Base-by-base conservation (phyloP, 2,113 vertebrate genomes). In the Ceyx melanurus region DNA sequence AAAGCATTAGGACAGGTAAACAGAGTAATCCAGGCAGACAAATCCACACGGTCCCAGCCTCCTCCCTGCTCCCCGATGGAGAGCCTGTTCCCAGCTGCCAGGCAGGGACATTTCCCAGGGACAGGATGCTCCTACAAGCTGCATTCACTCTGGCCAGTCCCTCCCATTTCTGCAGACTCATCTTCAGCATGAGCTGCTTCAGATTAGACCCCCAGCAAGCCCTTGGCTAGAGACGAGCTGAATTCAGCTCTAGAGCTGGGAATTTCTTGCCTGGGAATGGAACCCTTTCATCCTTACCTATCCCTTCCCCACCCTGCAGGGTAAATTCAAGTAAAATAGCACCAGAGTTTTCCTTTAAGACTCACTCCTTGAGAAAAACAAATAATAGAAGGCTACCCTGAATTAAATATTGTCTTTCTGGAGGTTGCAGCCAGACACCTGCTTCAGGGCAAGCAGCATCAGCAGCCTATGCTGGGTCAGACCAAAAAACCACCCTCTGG, bases 1-100 rank as follows among this genome's bases (percentile, higher is more conserved):
- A 95, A 94, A 91, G 56, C 94, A 62, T 94, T 86, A 95, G 92
- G 92, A 93, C 97, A 97, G 94, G 94, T 94, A 97, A 96, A 97
- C 85, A 95, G 77, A 62, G 68, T 26, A 92, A 93, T 37, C 37
- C 66, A 96, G 92, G 48, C 88, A 92, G 83, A n/a, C 60, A 85
- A 80, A 88, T 9, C 58, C 61, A 54, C 53, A 15, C 89, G 89
- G 91, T 82, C 50, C 56, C 3, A 1, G 64, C 17, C 33, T 45
- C 66, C 19, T 45, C 33, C 42, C 33, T 3, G 40, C 25, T 61
- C 18, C 54, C 26, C 57, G n/a, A 46, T 1, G 3, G 50, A 12
- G 40, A 48, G 15, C 48, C 15, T 1, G 2, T 5, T 42, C 16
- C 6, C 29, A 33, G 66, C 54, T 37, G 50, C 48, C 66, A 68